These are phyloP conservation scores for Callipepla squamata DNA, from an alignment of 2,113 vertebrate genomes.

Conservation along the genomic window DNA sequence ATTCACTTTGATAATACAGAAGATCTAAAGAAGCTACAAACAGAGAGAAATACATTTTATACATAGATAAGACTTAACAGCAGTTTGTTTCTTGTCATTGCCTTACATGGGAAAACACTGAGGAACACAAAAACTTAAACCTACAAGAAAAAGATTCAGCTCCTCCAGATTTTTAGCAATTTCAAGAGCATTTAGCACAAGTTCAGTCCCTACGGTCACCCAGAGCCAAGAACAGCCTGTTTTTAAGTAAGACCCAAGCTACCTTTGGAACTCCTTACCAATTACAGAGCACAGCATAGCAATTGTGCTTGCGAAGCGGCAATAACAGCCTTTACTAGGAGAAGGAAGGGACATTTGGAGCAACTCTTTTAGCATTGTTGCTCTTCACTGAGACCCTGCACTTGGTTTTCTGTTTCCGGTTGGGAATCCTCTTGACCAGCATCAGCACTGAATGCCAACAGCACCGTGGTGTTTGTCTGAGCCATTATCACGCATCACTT, in stretches of 20 bases:
- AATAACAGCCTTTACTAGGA: fast-evolving
- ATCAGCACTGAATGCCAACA: background rate
- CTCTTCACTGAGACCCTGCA: background rate
- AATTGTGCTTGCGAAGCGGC: background rate
- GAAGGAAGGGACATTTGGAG: background rate
- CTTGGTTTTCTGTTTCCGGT: background rate
- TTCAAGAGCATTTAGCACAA: too few relatives aligned
- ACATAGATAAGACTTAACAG: too few relatives aligned
- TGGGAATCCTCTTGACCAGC: background rate
- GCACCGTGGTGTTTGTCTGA: background rate
- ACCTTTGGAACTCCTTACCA: background rate
- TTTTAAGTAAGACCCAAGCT: background rate
- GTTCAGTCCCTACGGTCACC: too few relatives aligned
- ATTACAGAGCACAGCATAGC: background rate
- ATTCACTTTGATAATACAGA: too few relatives aligned
- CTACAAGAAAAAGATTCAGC: too few relatives aligned
- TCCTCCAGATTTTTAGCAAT: too few relatives aligned
- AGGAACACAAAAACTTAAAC: too few relatives aligned
- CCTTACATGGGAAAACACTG: too few relatives aligned
- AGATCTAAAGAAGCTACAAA: too few relatives aligned
- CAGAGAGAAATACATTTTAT: too few relatives aligned
- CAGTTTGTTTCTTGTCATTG: too few relatives aligned
- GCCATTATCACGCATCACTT: constrained; percentile 20
- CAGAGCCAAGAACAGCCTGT: background rate
- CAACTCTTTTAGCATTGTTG: fast-evolving